These are phyloP conservation scores for Melinaea marsaeus DNA, from an alignment of 2,888 invertebrate species.

Conservation along the genomic window DNA sequence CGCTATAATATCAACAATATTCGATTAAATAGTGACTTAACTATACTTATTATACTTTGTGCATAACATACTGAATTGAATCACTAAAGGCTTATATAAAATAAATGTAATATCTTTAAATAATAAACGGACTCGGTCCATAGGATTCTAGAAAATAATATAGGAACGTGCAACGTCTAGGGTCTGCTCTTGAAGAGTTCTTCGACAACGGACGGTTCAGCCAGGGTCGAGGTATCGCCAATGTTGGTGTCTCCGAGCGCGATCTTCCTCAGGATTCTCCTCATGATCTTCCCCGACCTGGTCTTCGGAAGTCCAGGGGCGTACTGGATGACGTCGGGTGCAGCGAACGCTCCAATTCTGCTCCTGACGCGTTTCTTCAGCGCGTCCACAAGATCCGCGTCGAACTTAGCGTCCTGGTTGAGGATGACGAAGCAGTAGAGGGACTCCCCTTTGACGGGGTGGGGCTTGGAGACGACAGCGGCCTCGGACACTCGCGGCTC, in stretches of 20 bases:
- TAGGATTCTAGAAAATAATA: constrained; percentile 10
- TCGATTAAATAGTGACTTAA: neutral
- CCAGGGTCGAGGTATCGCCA: constrained; percentile 96
- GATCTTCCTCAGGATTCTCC: constrained; percentile 94
- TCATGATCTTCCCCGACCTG: constrained; percentile 98
- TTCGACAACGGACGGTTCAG: constrained; percentile 93
- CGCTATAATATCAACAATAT: neutral
- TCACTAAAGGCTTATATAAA: neutral
- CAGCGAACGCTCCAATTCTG: constrained; percentile 97
- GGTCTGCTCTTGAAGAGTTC: constrained; percentile 86
- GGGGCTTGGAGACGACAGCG: constrained; percentile 96
- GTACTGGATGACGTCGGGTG: constrained; percentile 95
- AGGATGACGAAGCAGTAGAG: constrained; percentile 98
- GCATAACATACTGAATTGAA: constrained; percentile 2
- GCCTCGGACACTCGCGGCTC: constrained; percentile 91
- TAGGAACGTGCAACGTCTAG: constrained; percentile 26
- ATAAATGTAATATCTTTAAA: neutral
- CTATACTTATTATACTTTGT: constrained; percentile 3
- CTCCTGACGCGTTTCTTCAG: constrained; percentile 89
- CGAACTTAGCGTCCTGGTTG: constrained; percentile 85
- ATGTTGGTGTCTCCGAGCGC: constrained; percentile 92
- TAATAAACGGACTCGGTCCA: constrained; percentile 3
- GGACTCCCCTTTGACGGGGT: constrained; percentile 97
- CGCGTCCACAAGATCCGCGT: constrained; percentile 82
- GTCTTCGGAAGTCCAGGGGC: constrained; percentile 97